These are phyloP conservation scores for Ophion slaviceki DNA, from an alignment of 2,888 invertebrate genomes.

Conservation along the genomic window DNA sequence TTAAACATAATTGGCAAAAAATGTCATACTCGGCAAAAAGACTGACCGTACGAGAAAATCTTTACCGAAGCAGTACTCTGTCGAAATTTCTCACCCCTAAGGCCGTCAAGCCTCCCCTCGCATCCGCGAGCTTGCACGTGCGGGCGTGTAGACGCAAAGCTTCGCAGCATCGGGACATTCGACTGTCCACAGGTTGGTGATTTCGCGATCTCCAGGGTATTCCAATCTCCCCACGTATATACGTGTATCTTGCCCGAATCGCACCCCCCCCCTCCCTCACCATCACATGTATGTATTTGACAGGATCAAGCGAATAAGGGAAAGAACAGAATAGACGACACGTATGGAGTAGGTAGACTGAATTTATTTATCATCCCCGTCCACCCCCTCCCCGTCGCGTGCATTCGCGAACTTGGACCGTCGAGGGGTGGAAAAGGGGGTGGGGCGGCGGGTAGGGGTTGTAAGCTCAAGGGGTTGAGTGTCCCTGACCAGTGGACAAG, in stretches of 20 bases:
- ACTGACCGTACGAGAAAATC: too few species aligned
- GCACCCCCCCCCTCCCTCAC: neutral
- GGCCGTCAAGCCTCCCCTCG: too few species aligned
- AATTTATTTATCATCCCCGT: constrained; percentile 62
- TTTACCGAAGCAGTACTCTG: too few species aligned
- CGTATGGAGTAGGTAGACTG: constrained; percentile 10
- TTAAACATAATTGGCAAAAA: too few species aligned
- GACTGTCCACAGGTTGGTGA: constrained; percentile 56
- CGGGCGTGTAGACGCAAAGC: neutral
- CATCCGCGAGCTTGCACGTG: neutral
- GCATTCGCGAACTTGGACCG: constrained; percentile 15
- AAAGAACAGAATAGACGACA: neutral
- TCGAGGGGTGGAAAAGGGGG: neutral
- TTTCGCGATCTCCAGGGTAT: constrained; percentile 39
- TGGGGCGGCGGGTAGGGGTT: neutral
- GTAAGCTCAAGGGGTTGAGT: neutral
- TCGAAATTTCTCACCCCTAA: too few species aligned
- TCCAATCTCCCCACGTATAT: neutral
- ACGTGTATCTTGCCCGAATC: neutral
- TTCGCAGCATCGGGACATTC: neutral
- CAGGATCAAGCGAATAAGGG: constrained; percentile 29
- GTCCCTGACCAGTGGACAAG: constrained; percentile 59
- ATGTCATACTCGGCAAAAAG: too few species aligned
- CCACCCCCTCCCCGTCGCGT: neutral
- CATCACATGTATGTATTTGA: constrained; percentile 31